Evolutionary conservation across 2,888 invertebrate genomes (phyloP).

Genomic region (Apocheima hispidaria): DNA sequence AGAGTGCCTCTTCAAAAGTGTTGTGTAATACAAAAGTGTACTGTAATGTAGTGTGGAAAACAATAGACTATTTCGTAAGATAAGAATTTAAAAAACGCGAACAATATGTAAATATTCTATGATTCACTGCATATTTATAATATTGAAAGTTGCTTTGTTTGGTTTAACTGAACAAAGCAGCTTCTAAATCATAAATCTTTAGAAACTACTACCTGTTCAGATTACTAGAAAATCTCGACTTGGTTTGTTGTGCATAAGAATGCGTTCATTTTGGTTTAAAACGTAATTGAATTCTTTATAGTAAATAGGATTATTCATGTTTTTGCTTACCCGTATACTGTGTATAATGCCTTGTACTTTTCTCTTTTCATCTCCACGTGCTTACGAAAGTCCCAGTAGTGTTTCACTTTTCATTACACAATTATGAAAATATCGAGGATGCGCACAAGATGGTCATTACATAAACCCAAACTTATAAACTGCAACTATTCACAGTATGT

Average conservation of each 20-base stretch:
- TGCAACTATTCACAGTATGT: slow-evolving; percentile 51
- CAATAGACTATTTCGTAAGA: slow-evolving; percentile 53
- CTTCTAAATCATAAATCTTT: no score
- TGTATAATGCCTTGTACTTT: slow-evolving; percentile 77
- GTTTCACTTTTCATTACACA: slow-evolving; percentile 75
- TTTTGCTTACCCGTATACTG: slow-evolving; percentile 69
- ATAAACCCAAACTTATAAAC: slow-evolving; percentile 57
- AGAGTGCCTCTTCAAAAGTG: slow-evolving; percentile 16
- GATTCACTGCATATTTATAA: slow-evolving; percentile 45
- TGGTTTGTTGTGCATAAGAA: no score
- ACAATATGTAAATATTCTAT: slow-evolving; percentile 48
- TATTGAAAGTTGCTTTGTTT: slow-evolving; percentile 27
- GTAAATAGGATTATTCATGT: background rate
- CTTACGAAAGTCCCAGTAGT: slow-evolving; percentile 57
- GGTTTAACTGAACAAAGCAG: no score
- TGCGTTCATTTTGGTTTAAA: no score
- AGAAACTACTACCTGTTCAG: background rate
- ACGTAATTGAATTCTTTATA: background rate
- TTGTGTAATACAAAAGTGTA: slow-evolving; percentile 38
- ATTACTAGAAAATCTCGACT: no score
- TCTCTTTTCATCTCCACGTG: slow-evolving; percentile 84
- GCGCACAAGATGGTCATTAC: slow-evolving; percentile 53
- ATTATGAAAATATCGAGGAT: slow-evolving; percentile 43
- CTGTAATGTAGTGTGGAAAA: slow-evolving; percentile 47
- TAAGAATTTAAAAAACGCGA: slow-evolving; percentile 44